phyloP scores from a whole-genome alignment of 2,888 invertebrate genomes.

The Phorcus lineatus region DNA sequence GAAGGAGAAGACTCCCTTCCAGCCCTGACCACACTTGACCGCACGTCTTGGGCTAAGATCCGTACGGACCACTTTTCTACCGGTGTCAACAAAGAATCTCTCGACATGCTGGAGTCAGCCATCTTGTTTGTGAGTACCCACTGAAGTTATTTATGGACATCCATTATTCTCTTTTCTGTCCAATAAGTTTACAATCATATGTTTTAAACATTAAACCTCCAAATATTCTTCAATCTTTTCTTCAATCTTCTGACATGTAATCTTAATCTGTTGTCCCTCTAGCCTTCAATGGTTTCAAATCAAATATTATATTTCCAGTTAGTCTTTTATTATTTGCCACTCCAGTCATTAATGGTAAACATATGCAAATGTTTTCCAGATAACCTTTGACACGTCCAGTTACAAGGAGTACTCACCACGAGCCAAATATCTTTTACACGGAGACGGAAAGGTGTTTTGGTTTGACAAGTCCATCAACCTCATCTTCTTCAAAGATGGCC shows the following conservation, averaged over 20 bases:
- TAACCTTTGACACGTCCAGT: constrained; percentile 68
- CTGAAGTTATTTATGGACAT: too few relatives aligned
- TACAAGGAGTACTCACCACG: constrained; percentile 69
- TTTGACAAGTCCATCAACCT: constrained; percentile 77
- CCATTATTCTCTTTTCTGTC: too few relatives aligned
- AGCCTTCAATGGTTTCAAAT: too few relatives aligned
- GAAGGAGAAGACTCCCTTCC: constrained; percentile 72
- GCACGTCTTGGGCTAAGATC: constrained; percentile 76
- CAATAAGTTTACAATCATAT: too few relatives aligned
- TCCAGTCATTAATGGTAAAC: too few relatives aligned
- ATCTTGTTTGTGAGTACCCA: constrained; percentile 74
- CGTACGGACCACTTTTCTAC: constrained; percentile 71
- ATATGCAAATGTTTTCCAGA: too few relatives aligned
- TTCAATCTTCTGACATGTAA: too few relatives aligned
- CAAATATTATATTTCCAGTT: too few relatives aligned
- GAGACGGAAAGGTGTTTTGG: constrained; percentile 76
- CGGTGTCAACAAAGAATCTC: constrained; percentile 75
- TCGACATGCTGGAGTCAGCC: constrained; percentile 75
- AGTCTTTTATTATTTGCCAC: too few relatives aligned
- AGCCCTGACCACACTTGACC: constrained; percentile 75
- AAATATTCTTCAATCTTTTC: too few relatives aligned
- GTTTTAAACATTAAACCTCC: too few relatives aligned
- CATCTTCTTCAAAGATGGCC: constrained; percentile 76
- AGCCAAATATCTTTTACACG: constrained; percentile 75
- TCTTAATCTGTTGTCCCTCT: too few relatives aligned